Base-by-base conservation (phyloP, 1,140 invertebrate genomes). In the Philaenus spumarius region DNA sequence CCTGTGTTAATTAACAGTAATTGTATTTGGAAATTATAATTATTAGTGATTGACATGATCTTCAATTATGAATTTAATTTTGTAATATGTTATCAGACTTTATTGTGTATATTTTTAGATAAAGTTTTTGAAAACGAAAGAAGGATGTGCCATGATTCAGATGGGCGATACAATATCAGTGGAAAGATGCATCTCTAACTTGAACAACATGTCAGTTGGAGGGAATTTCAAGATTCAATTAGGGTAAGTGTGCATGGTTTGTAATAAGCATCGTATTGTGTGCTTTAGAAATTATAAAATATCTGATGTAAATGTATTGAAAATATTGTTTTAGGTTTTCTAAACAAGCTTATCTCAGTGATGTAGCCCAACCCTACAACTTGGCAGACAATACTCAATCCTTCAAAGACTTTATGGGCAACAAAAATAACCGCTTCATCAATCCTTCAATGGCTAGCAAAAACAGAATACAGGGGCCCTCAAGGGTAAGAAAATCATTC, bases 71-170 rank as follows among this genome's bases (percentile, higher is more conserved):
- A n/a, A n/a, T n/a, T n/a, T n/a, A n/a, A n/a, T n/a, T n/a, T n/a
- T n/a, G n/a, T n/a, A n/a, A n/a, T n/a, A n/a, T n/a, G n/a, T n/a
- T n/a, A n/a, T n/a, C n/a, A n/a, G n/a, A n/a, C n/a, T n/a, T n/a
- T n/a, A n/a, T n/a, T n/a, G n/a, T n/a, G n/a, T n/a, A n/a, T n/a
- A n/a, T n/a, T n/a, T n/a, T n/a, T n/a, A 97, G 93, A 89, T 98
- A 64, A 98, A 98, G 78, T 98, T 98, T 76, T 78, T 99, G 72
- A 97, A 97, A 78, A 97, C 92, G 54, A 98, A 98, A 78, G 94
- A 97, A 70, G 96, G 96, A 52, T 96, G 95, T 56, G 95, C 95
- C n/a, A 99, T 99, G 95, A 90, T 98, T 59, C 95, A 99, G 73
- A 95, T 99, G 93, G 95, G 95, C 12, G 94, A 97, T 73, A 82